Base-by-base conservation (phyloP, 2,113 vertebrate species). In the Leuciscus idus region DNA sequence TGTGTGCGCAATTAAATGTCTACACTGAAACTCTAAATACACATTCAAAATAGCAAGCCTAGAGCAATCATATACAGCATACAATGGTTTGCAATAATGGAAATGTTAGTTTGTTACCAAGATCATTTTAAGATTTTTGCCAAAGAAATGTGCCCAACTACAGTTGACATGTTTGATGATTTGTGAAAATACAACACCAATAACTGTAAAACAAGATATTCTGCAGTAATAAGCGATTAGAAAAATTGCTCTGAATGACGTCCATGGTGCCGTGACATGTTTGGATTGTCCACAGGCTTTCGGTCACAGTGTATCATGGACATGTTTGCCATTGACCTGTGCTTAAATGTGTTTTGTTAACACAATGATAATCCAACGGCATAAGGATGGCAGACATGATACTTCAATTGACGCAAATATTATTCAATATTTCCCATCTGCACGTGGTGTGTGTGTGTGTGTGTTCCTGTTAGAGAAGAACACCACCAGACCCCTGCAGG, bases 331-430 rank as follows among this genome's bases (percentile, higher is more conserved):
- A 61, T n/a, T 64, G 62, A 23, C 80, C 43, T 7, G 61, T 23
- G 61, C 39, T 82, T 43, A 30, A 82, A 82, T 33, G 74, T 85
- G 84, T 68, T 78, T 64, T 78, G 84, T 23, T 64, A 85, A 85
- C 74, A 78, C 12, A 1, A 17, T 46, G 12, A 59, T 84, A 62
- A 84, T 64, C 57, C 30, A 46, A 55, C 57, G 12, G 6, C 48
- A 61, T 19, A 33, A 39, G 17, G 21, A 64, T 46, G 36, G 7
- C 17, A 33, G 30, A 26, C 30, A 19, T n/a, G n/a, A 81, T 17
- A 66, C 17, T 30, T 28, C 36, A 81, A 81, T 26, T 46, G 39
- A 50, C 4, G 0, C 23, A 39, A 15, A 8, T 33, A 23, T 15
- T 39, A 79, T 52, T 82, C 26, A 70, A 13, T 15, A 70, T 81